phyloP scores from a whole-genome alignment of 2,113 vertebrate species.

The Centropus bengalensis region DNA sequence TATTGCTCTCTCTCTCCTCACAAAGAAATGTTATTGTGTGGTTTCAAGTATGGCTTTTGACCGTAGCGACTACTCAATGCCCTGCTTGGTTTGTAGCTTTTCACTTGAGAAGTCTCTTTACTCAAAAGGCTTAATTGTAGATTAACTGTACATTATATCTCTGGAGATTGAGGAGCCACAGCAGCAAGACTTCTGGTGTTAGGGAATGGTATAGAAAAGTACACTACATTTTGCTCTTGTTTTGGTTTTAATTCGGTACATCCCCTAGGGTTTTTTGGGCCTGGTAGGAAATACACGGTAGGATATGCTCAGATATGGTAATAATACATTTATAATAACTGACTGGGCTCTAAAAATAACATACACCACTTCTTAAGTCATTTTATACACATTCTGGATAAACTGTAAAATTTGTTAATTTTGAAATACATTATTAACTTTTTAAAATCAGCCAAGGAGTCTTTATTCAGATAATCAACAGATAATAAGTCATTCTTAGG shows the following conservation, averaged over 20 bases:
- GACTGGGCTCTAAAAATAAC: neutral
- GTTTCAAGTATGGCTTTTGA: neutral
- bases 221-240: neutral
- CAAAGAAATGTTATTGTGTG: neutral
- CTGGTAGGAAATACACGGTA: neutral
- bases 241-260: neutral
- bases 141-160: neutral
- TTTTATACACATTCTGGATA: neutral
- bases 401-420: neutral
- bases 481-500: rapidly evolving
- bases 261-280: neutral
- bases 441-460: neutral
- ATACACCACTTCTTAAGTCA: neutral
- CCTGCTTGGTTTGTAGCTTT: neutral
- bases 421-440: neutral
- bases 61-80: neutral
- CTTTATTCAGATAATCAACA: neutral
- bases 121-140: neutral
- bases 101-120: neutral
- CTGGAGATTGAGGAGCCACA: neutral
- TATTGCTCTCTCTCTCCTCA: neutral
- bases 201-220: neutral
- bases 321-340: neutral
- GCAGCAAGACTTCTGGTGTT: neutral
- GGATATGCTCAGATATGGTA: neutral